Evolutionary conservation across 2,113 vertebrate genomes (phyloP), one percentile per base, ranked within the genome.

Genomic region (Myiopsitta monachus): DNA sequence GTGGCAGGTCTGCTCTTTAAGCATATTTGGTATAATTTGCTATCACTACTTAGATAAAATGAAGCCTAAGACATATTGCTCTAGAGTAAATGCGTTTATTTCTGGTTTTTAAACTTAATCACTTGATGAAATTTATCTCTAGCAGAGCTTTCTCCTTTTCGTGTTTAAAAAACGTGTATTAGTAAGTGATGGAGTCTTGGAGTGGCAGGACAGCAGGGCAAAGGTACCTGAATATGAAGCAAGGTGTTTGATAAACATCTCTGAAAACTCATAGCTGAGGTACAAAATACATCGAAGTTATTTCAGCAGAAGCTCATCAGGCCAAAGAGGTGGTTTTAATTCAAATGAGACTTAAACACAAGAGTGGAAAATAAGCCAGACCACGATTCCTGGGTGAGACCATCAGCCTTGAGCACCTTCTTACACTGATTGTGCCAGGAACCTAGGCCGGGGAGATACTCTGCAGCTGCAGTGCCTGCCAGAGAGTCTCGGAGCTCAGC

Each of bases 161-260:
- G 6, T 49, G 67, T 44, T 27, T 1, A 3, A 51, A 75, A 47
- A 59, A 33, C 0, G 1, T 26, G 1, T 67, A 11, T 82, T 21
- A 51, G 13, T 63, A 77, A 74, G 59, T 11, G 44, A 49, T 78
- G 36, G 46, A 51, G 19, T 61, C 44, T 38, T 61, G 52, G 36
- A 76, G 46, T 15, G 18, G 33, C 19, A 79, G 18, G 22, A 51
- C 11, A 55, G 33, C 17, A 55, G 47, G 39, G 30, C 21, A 39
- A 61, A 88, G 26, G 14, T 36, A 33, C 14, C 54, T 88, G 62
- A 92, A 59, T 69, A 46, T 7, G 24, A 83, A 83, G 38, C 16
- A 57, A 88, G 17, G 17, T 80, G 36, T 86, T 83, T 86, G n/a
- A 66, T 38, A 62, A 62, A 74, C 24, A 69, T n/a, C 59, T 90